phyloP scores from a whole-genome alignment of 2,888 invertebrate genomes.

The Neoaliturus tenellus region DNA sequence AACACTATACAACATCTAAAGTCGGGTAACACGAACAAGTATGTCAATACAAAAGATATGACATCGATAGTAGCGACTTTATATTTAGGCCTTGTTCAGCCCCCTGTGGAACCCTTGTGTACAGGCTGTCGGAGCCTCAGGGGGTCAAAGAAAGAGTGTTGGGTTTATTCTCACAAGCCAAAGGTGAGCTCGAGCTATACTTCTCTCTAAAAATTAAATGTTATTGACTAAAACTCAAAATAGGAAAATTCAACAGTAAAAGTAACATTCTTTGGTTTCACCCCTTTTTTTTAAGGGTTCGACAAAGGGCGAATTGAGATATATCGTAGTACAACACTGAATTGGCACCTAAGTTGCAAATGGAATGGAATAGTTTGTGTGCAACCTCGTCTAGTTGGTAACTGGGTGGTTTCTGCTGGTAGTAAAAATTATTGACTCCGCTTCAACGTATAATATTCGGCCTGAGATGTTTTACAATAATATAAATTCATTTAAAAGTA shows the following conservation, averaged over 20 bases:
- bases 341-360: conserved; percentile 36
- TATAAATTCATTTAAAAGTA: background rate
- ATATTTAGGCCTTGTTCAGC: conserved; percentile 11
- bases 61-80: background rate
- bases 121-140: too few relatives aligned
- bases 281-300: background rate
- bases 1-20: background rate
- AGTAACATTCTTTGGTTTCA: background rate
- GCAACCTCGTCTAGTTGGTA: background rate
- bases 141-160: background rate
- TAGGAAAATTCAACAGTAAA: background rate
- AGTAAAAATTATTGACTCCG: background rate
- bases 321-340: background rate
- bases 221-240: background rate
- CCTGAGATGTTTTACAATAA: background rate
- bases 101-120: background rate
- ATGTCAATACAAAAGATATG: background rate
- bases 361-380: conserved; percentile 3
- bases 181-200: background rate
- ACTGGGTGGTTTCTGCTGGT: background rate
- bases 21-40: background rate
- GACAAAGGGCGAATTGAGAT: background rate
- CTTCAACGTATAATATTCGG: background rate
- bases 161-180: too few relatives aligned
- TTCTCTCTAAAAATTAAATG: background rate